These are phyloP conservation scores for Petrolisthes manimaculis DNA, from an alignment of 2,888 invertebrate species.

Conservation along the genomic window DNA sequence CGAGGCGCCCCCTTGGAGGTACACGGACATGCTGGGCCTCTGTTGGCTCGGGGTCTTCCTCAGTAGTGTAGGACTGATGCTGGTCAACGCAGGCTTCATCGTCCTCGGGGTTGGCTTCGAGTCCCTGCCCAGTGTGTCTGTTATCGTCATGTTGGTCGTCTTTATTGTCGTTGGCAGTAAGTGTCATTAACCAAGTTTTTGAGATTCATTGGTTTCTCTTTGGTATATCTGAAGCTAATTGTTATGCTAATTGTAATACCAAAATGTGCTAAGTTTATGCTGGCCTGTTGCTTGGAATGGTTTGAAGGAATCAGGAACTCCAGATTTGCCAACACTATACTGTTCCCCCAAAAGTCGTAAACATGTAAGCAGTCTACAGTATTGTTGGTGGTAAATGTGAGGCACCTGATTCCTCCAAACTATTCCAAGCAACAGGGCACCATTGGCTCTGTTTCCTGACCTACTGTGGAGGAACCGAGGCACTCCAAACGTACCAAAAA, in stretches of 20 bases:
- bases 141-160: conserved; percentile 14
- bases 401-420: too few relatives aligned
- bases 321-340: not conserved
- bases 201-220: too few relatives aligned
- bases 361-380: too few relatives aligned
- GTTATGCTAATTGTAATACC: too few relatives aligned
- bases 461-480: too few relatives aligned
- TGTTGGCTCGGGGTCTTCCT: conserved; percentile 36
- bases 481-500: too few relatives aligned
- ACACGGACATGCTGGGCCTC: conserved; percentile 29
- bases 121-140: conserved; percentile 20
- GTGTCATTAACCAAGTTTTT: not conserved
- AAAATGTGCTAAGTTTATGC: not conserved
- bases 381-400: too few relatives aligned
- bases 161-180: conserved; percentile 19
- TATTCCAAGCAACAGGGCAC: too few relatives aligned
- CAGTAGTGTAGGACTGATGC: conserved; percentile 19
- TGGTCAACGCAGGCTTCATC: conserved; percentile 34
- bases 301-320: too few relatives aligned
- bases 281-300: not conserved
- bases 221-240: too few relatives aligned
- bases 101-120: conserved; percentile 29
- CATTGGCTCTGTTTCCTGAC: too few relatives aligned
- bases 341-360: too few relatives aligned
- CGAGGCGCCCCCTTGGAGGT: conserved; percentile 37